Evolutionary conservation across 2,113 vertebrate species (phyloP).

Genomic region (Elanoides forficatus): DNA sequence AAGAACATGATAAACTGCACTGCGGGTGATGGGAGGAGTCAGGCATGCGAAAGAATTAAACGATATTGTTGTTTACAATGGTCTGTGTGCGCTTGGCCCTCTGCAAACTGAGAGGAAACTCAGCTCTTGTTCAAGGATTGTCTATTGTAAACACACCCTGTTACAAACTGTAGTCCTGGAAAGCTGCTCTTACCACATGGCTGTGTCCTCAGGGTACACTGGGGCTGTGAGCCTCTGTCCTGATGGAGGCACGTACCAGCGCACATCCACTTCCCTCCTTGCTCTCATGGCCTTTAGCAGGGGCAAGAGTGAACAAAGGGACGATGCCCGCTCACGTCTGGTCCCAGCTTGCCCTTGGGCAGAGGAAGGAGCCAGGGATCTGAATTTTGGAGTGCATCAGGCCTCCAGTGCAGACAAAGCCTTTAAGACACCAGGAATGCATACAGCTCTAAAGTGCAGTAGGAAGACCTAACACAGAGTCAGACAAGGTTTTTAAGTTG

Average conservation of each 20-base stretch:
- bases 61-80: conserved; percentile 26
- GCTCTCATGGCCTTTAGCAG: not conserved
- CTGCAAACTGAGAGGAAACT: conserved; percentile 10
- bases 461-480: not conserved
- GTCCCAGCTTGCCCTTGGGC: not conserved
- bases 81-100: not conserved
- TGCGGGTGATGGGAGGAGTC: conserved; percentile 47
- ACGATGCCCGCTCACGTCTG: fast-evolving
- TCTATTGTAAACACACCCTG: not conserved
- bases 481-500: not conserved
- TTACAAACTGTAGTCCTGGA: not conserved
- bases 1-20: not conserved
- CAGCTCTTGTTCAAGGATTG: not conserved
- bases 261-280: not conserved
- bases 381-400: not conserved
- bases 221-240: not conserved
- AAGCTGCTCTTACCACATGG: not conserved
- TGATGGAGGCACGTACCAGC: not conserved
- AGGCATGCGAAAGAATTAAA: not conserved
- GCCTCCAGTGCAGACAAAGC: not conserved
- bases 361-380: not conserved
- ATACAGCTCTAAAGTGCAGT: not conserved
- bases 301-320: not conserved
- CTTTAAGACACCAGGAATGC: not conserved
- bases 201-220: not conserved